Evolutionary conservation across 2,113 vertebrate genomes (phyloP).

Genomic region (Panthera tigris): DNA sequence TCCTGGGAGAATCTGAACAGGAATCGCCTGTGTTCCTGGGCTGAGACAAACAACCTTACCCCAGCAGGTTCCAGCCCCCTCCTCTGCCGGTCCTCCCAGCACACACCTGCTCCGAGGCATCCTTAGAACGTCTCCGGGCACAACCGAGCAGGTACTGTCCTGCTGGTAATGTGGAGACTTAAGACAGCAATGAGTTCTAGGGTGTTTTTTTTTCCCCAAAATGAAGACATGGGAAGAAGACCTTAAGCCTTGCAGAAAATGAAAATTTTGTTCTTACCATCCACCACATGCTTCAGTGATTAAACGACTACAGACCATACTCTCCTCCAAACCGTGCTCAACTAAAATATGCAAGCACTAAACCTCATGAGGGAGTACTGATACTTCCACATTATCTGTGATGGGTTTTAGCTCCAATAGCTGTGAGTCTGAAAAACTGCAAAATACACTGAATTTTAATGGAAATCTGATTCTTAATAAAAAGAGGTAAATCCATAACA

Average conservation of each 20-base stretch:
- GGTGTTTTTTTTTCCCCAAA: background rate
- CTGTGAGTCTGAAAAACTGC: conserved; percentile 55
- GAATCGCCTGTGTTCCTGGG: background rate
- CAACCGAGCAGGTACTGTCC: background rate
- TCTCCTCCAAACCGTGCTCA: background rate
- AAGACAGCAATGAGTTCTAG: background rate
- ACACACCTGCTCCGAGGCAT: background rate
- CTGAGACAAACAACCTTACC: background rate
- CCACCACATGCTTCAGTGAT: conserved; percentile 43
- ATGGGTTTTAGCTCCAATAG: conserved; percentile 38
- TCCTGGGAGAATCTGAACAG: background rate
- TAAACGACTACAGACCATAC: conserved; percentile 39
- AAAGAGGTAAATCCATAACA: conserved; percentile 57
- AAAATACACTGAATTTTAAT: conserved; percentile 64
- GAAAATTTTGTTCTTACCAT: conserved; percentile 43
- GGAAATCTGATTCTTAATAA: conserved; percentile 63
- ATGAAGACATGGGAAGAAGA: background rate
- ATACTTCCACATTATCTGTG: conserved; percentile 36
- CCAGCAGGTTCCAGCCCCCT: background rate
- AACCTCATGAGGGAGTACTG: conserved; percentile 30
- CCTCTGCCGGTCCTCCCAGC: background rate
- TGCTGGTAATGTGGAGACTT: background rate
- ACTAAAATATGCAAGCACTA: conserved; percentile 48
- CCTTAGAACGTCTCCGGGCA: background rate
- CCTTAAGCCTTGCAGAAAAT: conserved; percentile 39